Evolutionary conservation across 2,113 vertebrate species (phyloP), one percentile per base, ranked within the genome.

Genomic region (Plecotus auritus): DNA sequence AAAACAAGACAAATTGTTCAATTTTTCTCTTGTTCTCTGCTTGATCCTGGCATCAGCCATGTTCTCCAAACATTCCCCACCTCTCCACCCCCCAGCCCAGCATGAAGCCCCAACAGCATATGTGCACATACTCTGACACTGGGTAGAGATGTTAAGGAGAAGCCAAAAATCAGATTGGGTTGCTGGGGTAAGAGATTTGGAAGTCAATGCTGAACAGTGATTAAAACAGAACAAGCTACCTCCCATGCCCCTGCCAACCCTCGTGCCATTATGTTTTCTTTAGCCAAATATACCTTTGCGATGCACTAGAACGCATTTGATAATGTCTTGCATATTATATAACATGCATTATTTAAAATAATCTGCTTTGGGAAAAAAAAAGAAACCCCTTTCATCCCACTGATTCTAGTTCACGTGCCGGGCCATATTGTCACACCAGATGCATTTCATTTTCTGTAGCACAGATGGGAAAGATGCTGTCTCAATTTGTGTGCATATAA

Each of bases 361-460:
- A 84, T 91, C 51, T 84, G 59, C 64, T 91, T 80, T 92, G 56
- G 40, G 45, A n/a, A 49, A 18, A 5, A 35, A 69, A 85, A 74
- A 40, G 10, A 47, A 12, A 14, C 32, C 11, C 35, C 17, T 70
- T 94, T 93, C 51, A 67, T 88, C 78, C 82, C 51, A 64, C 86
- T 95, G 78, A 92, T 69, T 96, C 70, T 92, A 18, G 78, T 93
- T 97, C 85, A 94, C 30, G 30, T 89, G 93, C 81, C 26, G 45
- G 88, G 83, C 95, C 97, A 97, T 98, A 96, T 95, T 98, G 96
- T 94, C 86, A 51, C 40, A 92, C 83, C 97, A 97, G 97, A 97
- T 98, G 96, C 91, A 96, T 97, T 95, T 95, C 95, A 87, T 95
- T 96, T 97, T 96, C 92, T 90, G 61, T n/a, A 94, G 49, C 74